Percentiles rank a stretch among this genome's conserved stretches.
phyloP scores from a whole-genome alignment of 1,140 invertebrate species.

The Drosophila punjabiensis region DNA sequence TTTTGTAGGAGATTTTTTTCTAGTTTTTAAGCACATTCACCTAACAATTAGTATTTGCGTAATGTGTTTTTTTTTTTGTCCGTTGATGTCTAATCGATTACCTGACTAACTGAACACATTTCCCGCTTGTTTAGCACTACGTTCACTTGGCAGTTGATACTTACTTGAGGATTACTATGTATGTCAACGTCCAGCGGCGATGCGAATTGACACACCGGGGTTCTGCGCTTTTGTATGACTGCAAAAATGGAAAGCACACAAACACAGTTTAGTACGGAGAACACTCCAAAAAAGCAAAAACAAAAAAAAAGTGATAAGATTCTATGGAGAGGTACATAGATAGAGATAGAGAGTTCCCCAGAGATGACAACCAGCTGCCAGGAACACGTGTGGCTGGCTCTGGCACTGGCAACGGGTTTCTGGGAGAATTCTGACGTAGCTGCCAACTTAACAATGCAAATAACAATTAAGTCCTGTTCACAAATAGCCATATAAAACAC shows the following conservation, averaged over 20 bases:
- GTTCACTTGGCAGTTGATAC: constrained; percentile 53
- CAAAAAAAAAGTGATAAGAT: constrained; percentile 62
- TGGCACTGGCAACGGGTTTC: too few relatives aligned
- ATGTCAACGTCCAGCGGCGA: constrained; percentile 97
- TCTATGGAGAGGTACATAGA: constrained; percentile 40
- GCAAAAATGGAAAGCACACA: constrained; percentile 70
- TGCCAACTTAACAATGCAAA: constrained; percentile 20
- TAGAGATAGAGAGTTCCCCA: constrained; percentile 35
- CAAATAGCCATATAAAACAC: constrained; percentile 5
- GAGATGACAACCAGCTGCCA: constrained; percentile 51
- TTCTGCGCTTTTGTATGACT: constrained; percentile 97
- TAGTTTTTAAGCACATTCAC: constrained; percentile 4
- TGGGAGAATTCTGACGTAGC: constrained; percentile 22
- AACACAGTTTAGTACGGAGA: constrained; percentile 57
- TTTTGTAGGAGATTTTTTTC: neutral
- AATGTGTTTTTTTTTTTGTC: neutral
- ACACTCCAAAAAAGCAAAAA: constrained; percentile 21
- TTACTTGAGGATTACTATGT: constrained; percentile 98
- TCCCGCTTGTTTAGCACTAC: constrained; percentile 20
- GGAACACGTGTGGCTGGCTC: constrained; percentile 41
- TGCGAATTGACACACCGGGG: constrained; percentile 97
- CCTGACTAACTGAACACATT: constrained; percentile 14
- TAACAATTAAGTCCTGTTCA: neutral
- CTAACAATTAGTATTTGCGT: constrained; percentile 8
- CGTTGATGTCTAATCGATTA: constrained; percentile 3